Conservation (phyloP, 2,888 invertebrate species). For the Hydroisotoma schaefferi region DNA sequence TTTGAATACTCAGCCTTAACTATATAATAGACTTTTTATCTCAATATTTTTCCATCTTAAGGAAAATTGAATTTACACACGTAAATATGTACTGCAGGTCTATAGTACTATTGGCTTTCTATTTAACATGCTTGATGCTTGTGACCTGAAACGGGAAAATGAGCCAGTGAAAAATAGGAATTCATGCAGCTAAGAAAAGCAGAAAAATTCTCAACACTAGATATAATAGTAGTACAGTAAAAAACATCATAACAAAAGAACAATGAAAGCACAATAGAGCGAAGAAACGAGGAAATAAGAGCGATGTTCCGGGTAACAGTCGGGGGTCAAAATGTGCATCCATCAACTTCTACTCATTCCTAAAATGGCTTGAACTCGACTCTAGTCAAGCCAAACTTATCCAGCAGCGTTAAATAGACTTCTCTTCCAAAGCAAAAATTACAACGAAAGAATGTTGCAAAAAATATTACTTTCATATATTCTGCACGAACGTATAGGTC, state of each 20-base stretch:
- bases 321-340: conserved; percentile 39
- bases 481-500: neutral
- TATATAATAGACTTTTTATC: no score
- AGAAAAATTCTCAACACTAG: neutral
- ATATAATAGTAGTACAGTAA: neutral
- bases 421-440: neutral
- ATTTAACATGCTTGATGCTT: no score
- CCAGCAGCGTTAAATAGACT: neutral
- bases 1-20: no score
- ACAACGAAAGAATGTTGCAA: no score
- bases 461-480: no score
- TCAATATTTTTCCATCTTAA: no score
- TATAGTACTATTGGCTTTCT: no score
- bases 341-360: conserved; percentile 43
- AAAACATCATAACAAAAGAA: neutral
- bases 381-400: neutral
- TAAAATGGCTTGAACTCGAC: conserved; percentile 1
- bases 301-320: conserved; percentile 35
- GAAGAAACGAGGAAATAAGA: conserved; percentile 16
- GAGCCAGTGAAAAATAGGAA: neutral
- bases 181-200: neutral
- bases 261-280: neutral
- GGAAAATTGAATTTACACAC: no score
- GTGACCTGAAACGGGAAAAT: neutral
- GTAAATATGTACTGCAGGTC: no score